Percentiles rank a stretch among this genome's conserved stretches.
Evolutionary conservation across 2,113 vertebrate species (phyloP).

Genomic region (Herpetotheres cachinnans): DNA sequence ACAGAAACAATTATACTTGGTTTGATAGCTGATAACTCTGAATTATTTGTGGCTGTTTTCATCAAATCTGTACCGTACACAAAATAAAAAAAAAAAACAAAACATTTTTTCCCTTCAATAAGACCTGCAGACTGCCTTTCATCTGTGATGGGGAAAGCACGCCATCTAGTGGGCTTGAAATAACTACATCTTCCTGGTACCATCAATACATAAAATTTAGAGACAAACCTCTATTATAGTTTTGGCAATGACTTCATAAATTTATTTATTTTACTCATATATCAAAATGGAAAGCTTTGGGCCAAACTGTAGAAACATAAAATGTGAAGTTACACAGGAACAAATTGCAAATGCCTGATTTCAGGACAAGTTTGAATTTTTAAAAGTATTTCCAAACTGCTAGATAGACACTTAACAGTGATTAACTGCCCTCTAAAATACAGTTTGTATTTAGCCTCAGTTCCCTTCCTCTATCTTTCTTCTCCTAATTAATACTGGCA

Average conservation of each 20-base stretch:
- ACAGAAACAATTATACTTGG: neutral
- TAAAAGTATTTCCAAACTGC: neutral
- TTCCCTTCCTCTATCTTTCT: neutral
- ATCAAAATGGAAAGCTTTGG: neutral
- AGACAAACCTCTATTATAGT: neutral
- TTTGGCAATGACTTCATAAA: neutral
- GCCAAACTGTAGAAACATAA: neutral
- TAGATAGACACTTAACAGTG: neutral
- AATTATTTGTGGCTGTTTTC: neutral
- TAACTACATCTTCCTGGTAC: neutral
- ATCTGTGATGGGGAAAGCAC: neutral
- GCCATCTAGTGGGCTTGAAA: constrained; percentile 53
- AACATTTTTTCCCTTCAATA: neutral
- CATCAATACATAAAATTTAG: neutral
- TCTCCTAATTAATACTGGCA: neutral
- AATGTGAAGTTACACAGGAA: neutral
- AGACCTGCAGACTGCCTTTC: neutral
- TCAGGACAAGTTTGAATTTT: neutral
- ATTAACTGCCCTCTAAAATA: neutral
- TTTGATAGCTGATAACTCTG: neutral
- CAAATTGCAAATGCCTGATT: neutral
- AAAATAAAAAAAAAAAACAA: no score
- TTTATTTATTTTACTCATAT: neutral
- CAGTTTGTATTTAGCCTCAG: neutral
- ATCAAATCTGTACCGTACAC: neutral